Base-by-base conservation (phyloP, 2,113 vertebrate species). In the Ctenodactylus gundi region DNA sequence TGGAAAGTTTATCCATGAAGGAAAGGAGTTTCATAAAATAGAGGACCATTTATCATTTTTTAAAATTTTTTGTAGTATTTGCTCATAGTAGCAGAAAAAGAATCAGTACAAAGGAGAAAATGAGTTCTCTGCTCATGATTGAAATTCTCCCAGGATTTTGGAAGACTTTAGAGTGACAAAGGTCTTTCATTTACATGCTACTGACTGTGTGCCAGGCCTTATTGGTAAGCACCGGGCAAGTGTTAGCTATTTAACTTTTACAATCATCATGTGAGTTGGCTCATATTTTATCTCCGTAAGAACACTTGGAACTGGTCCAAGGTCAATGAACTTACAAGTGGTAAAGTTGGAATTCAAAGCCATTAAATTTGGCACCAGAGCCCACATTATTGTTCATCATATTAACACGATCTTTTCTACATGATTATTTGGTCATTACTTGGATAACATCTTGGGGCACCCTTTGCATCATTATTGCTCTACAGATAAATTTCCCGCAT, bases 181-280 rank as follows among this genome's bases (percentile, higher is more conserved):
- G 27, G 41, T 21, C 9, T 81, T 67, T 64, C 20, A 44, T 12
- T 31, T 55, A 6, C 0, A 1, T 53, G 39, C 36, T 2, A n/a
- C 14, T 82, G 70, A 14, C 0, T 44, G 3, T 65, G 9, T 57
- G 3, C 31, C 53, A 34, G 34, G 53, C 31, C 51, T 77, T 80
- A 27, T 53, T 85, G 67, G 36, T 46, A 73, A 88, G 51, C 13
- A 46, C 25, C 85, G 90, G 88, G 67, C 80, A 91, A 72, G 12
- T 78, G 29, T 68, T 76, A 39, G 29, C 15, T 93, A 39, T 46
- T 85, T 55, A 76, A 80, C 70, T 49, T 72, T 88, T 73, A 93
- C 3, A 31, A 2, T 14, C 68, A 31, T 51, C 5, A 9, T 72
- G 17, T 58, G 70, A 84, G 31, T 46, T 23, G 72, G 31, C 20